Base-by-base conservation (phyloP, 30 jellyfish, hydroid and myxozoan species). In the Chrysaora quinquecirrha region DNA sequence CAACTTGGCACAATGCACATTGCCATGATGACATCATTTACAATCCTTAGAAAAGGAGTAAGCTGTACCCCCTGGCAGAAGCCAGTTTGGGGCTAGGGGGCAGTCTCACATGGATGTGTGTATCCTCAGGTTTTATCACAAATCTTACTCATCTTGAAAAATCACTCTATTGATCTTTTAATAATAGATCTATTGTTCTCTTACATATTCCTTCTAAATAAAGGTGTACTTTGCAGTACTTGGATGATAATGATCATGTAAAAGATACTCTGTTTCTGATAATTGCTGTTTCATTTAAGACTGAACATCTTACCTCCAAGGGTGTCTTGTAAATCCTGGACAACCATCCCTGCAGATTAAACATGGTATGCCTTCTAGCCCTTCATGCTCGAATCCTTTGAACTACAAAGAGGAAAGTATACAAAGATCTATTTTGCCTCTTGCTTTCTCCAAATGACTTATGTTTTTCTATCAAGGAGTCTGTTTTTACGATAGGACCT, bases 281-380 rank as follows among this genome's bases (percentile, higher is more conserved):
- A 6, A 6, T 43, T 43, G 9, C 58, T 43, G 58, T 43, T 43
- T 6, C 58, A n/a, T n/a, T n/a, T n/a, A n/a, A n/a, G n/a, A n/a
- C n/a, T n/a, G n/a, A n/a, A n/a, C n/a, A n/a, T n/a, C 48, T 23
- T 18, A 82, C 98, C 98, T 93, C 98, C 98, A 93, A 0, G 97
- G 90, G 73, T 93, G 98, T 48, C 87, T 76, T 31, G 87, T 29
- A 38, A 93, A 93, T 31, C 98, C 98, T 27, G 97, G 93, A 62
- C 98, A 93, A 48, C 88, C 83, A 49, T 81, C 97, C 56, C 90
- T 82, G 70, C 98, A 93, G 31, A 60, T 70, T 78, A 93, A 64
- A 68, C 98, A 93, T 10, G 86, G 48, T 62, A 82, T 82, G 33
- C 98, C 98, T 43, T 86, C 97, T 9, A 91, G 66, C 18, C 86